Evolutionary conservation across 2,797 vertebrate species (phyloP).

Genomic region (Acipenser ruthenus): DNA sequence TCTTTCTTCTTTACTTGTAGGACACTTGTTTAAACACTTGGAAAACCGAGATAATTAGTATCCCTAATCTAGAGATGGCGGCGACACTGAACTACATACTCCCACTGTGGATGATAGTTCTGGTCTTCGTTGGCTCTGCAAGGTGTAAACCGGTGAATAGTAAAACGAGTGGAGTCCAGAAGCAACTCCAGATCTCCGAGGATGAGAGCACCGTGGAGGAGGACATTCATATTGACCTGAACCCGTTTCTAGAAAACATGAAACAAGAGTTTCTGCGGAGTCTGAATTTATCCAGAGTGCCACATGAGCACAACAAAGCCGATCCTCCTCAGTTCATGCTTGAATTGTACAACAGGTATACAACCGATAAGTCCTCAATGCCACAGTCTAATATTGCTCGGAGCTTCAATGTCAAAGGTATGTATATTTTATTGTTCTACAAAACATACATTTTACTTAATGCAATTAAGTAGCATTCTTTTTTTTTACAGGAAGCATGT

Average conservation of each 20-base stretch:
- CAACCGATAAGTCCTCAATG: slow-evolving; percentile 64
- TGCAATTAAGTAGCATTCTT: neutral
- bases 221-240: slow-evolving; percentile 40
- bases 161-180: slow-evolving; percentile 24
- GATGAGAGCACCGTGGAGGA: slow-evolving; percentile 13
- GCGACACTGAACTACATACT: slow-evolving; percentile 40
- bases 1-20: slow-evolving; percentile 37
- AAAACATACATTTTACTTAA: neutral
- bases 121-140: slow-evolving; percentile 46
- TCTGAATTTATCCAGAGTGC: slow-evolving; percentile 78
- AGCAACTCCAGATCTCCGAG: slow-evolving; percentile 25
- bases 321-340: slow-evolving; percentile 89
- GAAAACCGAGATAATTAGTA: slow-evolving; percentile 27
- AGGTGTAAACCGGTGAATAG: slow-evolving; percentile 65
- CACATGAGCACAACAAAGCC: slow-evolving; percentile 57
- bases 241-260: slow-evolving; percentile 55
- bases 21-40: slow-evolving; percentile 16
- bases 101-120: slow-evolving; percentile 47
- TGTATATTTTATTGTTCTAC: slow-evolving; percentile 7
- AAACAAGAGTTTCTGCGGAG: slow-evolving; percentile 70
- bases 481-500: neutral
- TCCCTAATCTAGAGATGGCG: slow-evolving; percentile 45
- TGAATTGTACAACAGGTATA: slow-evolving; percentile 88
- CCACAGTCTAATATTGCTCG: slow-evolving; percentile 86
- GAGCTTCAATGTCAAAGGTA: slow-evolving; percentile 91